phyloP scores from a whole-genome alignment of 2,888 invertebrate species.

The Choristoneura rosaceana region DNA sequence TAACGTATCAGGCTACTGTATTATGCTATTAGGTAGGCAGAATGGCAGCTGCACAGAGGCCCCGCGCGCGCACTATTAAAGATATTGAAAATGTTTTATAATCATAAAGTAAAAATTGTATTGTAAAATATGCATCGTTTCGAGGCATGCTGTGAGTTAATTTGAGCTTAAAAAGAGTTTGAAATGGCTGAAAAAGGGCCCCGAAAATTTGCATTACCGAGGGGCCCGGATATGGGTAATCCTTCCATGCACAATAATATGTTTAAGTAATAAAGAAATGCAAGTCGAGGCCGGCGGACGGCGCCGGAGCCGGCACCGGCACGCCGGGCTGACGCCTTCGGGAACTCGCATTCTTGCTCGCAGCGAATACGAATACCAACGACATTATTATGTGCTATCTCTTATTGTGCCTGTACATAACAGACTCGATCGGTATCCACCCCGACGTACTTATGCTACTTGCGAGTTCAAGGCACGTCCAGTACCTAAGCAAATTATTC shows the following conservation, averaged over 20 bases:
- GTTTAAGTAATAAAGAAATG: conserved; percentile 23
- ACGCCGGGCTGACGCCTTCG: conserved; percentile 70
- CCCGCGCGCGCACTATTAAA: too few species aligned
- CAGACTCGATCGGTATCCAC: conserved; percentile 69
- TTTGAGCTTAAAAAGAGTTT: too few species aligned
- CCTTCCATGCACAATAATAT: not conserved
- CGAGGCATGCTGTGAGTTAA: too few species aligned
- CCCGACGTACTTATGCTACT: conserved; percentile 48
- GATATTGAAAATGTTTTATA: too few species aligned
- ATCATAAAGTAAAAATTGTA: too few species aligned
- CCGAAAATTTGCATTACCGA: not conserved
- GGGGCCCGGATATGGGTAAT: not conserved
- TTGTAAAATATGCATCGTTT: too few species aligned
- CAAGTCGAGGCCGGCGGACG: conserved; percentile 39
- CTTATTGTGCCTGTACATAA: conserved; percentile 72
- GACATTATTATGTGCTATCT: conserved; percentile 83
- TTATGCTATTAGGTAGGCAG: too few species aligned
- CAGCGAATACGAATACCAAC: conserved; percentile 80
- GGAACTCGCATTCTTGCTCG: conserved; percentile 80
- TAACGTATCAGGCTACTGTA: too few species aligned
- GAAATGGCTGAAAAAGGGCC: too few species aligned
- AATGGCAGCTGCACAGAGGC: too few species aligned
- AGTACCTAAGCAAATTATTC: conserved; percentile 54
- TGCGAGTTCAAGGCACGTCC: conserved; percentile 68
- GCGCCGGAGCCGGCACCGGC: conserved; percentile 55